These are phyloP conservation scores for Thelaira solivaga DNA, from an alignment of 2,888 invertebrate species.

Conservation along the genomic window DNA sequence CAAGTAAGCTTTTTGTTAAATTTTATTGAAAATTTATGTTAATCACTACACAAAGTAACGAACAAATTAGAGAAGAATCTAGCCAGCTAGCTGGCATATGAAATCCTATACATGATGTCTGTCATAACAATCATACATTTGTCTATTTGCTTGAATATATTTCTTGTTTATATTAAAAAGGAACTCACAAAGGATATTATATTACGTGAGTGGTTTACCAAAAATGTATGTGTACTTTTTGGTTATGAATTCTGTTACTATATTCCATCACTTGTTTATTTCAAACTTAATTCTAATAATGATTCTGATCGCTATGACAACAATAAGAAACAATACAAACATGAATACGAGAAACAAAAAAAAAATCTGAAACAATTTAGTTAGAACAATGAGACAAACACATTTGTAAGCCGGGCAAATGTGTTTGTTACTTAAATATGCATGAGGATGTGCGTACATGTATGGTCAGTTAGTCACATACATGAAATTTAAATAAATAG, in stretches of 20 bases:
- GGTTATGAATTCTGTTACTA: not conserved
- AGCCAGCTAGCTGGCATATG: not conserved
- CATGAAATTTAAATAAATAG: not conserved
- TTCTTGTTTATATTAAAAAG: slow-evolving; percentile 33
- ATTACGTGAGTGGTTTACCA: slow-evolving; percentile 61
- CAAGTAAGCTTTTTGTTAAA: too few relatives aligned
- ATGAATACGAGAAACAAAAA: not conserved
- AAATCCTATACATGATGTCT: not conserved
- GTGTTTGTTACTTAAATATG: slow-evolving; percentile 17
- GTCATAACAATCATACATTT: slow-evolving; percentile 4
- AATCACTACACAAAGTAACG: too few relatives aligned
- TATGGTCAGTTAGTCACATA: not conserved
- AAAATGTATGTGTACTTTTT: slow-evolving; percentile 5
- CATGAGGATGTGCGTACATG: not conserved
- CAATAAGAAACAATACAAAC: not conserved
- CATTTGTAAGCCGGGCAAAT: slow-evolving; percentile 26
- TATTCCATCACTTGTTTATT: not conserved
- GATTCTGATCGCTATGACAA: not conserved
- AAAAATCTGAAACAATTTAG: not conserved
- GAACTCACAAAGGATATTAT: slow-evolving; percentile 61
- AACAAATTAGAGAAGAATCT: too few relatives aligned
- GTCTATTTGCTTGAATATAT: slow-evolving; percentile 27
- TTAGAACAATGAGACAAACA: slow-evolving; percentile 6
- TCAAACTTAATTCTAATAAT: slow-evolving; percentile 18
- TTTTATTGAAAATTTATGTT: too few relatives aligned